Evolutionary conservation across 2,797 vertebrate genomes (phyloP).

Genomic region (Philypnodon macrostomus): DNA sequence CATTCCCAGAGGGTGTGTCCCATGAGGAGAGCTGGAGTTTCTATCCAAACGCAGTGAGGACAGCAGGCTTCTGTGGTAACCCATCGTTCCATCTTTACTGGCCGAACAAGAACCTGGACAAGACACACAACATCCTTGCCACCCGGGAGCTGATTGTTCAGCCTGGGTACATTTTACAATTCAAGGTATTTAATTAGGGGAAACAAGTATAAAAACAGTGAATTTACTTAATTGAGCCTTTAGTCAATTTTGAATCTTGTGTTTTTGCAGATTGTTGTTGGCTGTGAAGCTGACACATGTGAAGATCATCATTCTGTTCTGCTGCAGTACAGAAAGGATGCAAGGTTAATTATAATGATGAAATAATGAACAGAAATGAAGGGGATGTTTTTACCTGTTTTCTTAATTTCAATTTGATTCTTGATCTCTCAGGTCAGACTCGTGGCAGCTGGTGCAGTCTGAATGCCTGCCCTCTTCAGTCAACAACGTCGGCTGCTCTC

Average conservation of each 20-base stretch:
- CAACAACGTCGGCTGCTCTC: slow-evolving; percentile 95
- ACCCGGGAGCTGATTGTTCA: slow-evolving; percentile 97
- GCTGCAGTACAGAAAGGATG: slow-evolving; percentile 95
- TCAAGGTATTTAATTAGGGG: no score
- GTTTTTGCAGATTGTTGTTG: slow-evolving; percentile 89
- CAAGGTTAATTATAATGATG: slow-evolving; percentile 75
- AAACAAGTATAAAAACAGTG: no score
- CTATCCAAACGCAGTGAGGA: slow-evolving; percentile 95
- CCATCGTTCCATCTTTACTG: slow-evolving; percentile 98
- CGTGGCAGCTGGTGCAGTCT: slow-evolving; percentile 94
- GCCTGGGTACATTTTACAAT: slow-evolving; percentile 96
- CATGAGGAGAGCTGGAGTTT: slow-evolving; percentile 99
- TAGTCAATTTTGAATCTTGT: not conserved
- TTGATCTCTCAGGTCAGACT: slow-evolving; percentile 81
- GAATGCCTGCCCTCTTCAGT: slow-evolving; percentile 96
- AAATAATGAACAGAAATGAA: no score
- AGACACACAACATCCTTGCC: slow-evolving; percentile 91
- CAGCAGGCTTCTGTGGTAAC: slow-evolving; percentile 98
- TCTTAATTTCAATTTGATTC: not conserved
- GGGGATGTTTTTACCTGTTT: not conserved
- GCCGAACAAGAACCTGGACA: slow-evolving; percentile 97
- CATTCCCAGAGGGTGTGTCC: slow-evolving; percentile 84
- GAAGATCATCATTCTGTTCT: slow-evolving; percentile 93
- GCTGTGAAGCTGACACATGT: slow-evolving; percentile 91
- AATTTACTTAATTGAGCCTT: not conserved